Percentiles rank a stretch among this genome's conserved stretches.
Evolutionary conservation across 2,888 invertebrate species (phyloP).

Genomic region (Gymnocheta viridis): DNA sequence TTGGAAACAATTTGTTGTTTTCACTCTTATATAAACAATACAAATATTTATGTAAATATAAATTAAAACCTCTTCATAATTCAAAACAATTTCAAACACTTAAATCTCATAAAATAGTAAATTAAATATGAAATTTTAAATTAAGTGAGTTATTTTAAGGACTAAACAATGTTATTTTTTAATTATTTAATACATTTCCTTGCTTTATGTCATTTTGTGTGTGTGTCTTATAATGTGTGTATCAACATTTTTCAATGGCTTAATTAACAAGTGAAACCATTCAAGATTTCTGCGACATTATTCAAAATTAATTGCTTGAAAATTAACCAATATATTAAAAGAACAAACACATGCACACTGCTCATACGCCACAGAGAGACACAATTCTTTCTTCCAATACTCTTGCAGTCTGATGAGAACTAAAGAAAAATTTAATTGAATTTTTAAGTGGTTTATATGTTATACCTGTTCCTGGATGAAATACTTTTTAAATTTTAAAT

Average conservation of each 20-base stretch:
- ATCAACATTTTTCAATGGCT: slow-evolving; percentile 26
- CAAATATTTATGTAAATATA: too few species aligned
- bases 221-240: background rate
- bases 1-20: too few species aligned
- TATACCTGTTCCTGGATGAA: background rate
- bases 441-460: background rate
- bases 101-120: too few species aligned
- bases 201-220: too few species aligned
- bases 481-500: background rate
- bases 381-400: background rate
- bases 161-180: too few species aligned
- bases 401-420: background rate
- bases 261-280: slow-evolving; percentile 52
- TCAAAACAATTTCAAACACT: too few species aligned
- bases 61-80: too few species aligned
- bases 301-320: slow-evolving; percentile 63
- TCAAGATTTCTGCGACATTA: slow-evolving; percentile 40
- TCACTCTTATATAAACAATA: too few species aligned
- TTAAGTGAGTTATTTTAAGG: too few species aligned
- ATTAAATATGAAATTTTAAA: too few species aligned
- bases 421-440: slow-evolving; percentile 33
- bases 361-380: background rate
- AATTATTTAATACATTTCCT: too few species aligned
- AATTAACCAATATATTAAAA: slow-evolving; percentile 59
- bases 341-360: background rate